A percentile compares a stretch with the other conserved stretches of the same genome.
phyloP scores from a whole-genome alignment of 2,888 invertebrate genomes.

The Eristalis arbustorum region DNA sequence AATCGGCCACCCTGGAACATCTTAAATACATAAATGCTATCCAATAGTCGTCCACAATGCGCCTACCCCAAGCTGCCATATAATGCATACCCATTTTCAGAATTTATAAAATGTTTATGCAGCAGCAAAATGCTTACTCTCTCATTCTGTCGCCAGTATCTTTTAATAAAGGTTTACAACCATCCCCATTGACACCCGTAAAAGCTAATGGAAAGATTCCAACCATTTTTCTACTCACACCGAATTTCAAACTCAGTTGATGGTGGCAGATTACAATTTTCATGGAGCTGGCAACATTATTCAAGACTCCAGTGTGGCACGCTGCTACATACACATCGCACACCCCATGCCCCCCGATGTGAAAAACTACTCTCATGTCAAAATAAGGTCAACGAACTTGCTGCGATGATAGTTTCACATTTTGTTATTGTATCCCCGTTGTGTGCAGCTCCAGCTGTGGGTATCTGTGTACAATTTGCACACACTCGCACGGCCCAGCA shows the following conservation, averaged over 20 bases:
- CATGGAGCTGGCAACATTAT: constrained; percentile 22
- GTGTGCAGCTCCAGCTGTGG: constrained; percentile 45
- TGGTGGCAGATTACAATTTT: neutral
- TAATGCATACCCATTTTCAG: no score
- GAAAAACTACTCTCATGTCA: constrained; percentile 68
- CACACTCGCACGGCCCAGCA: neutral
- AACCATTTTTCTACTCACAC: neutral
- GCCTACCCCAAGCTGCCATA: no score
- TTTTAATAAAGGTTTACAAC: no score
- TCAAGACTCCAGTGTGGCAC: neutral
- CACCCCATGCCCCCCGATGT: constrained; percentile 22
- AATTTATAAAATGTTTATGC: no score
- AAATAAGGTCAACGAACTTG: constrained; percentile 67
- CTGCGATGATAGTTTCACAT: constrained; percentile 65
- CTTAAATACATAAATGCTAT: no score
- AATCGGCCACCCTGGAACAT: no score
- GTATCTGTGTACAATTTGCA: constrained; percentile 8
- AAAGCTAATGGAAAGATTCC: neutral
- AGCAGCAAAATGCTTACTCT: no score
- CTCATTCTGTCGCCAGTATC: no score
- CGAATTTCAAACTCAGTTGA: neutral
- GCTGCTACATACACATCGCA: neutral
- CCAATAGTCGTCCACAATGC: no score
- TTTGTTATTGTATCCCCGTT: constrained; percentile 52
- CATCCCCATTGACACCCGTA: neutral